Base-by-base conservation (phyloP, 2,113 vertebrate genomes). In the Cervus canadensis region DNA sequence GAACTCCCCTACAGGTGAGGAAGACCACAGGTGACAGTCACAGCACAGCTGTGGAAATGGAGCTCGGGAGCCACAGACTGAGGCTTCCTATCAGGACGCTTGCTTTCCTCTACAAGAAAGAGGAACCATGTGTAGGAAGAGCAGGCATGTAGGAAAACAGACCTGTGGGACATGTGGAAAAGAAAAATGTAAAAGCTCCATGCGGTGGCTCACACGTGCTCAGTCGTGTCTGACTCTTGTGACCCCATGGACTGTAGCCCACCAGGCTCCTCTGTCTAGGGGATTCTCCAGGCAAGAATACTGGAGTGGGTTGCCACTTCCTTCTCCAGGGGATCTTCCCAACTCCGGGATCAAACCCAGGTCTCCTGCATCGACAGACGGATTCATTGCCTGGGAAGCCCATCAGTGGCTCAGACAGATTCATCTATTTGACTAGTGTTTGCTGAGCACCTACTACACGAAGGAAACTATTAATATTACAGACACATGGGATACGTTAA, bases 61-160 rank as follows among this genome's bases (percentile, higher is more conserved):
- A 52, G 71, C 33, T 43, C 19, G 2, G 16, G n/a, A 19, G 59
- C 43, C 16, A 4, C 9, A 50, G 89, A 28, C 30, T 0, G 2
- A 16, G 40, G 78, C 59, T 92, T 64, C 14, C 0, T 17, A 12
- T 26, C 6, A 30, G 48, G 16, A 43, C 0, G 1, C 11, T 23
- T 6, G 57, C 14, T 4, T 11, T 9, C 48, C 17, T 43, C 78
- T 1, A 1, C 1, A 12, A 67, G 40, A 30, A 36, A 36, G 67
- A 23, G 67, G 10, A 74, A 36, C 67, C 67, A 23, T 6, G 40
- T 17, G 40, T 52, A 3, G 8, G 28, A 25, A 45, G n/a, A 36
- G 21, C 0, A 25, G 48, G 48, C 12, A 25, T 36, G 15, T 15
- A 56, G 52, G 21, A 45, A 50, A 36, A 76, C 7, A 25, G 13